Conservation (phyloP, 2,888 invertebrate genomes). For the Lydus trimaculatus region DNA sequence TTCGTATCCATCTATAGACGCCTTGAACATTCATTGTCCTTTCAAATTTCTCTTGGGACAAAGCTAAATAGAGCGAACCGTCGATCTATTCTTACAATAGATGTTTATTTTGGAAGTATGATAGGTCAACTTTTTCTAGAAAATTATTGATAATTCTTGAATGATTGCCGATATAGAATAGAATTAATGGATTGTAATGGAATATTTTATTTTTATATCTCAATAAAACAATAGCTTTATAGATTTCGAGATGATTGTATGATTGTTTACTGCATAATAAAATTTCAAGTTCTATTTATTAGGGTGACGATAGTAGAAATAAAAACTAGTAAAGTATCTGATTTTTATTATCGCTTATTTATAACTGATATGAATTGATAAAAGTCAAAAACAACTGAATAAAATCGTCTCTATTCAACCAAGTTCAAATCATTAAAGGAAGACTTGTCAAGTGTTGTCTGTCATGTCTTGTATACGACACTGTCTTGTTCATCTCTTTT, state of each 20-base stretch:
- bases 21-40: not conserved
- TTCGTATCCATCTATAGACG: not conserved
- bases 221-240: slow-evolving; percentile 4
- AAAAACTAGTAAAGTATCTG: not conserved
- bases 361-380: not conserved
- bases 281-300: not conserved
- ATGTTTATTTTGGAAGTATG: no score
- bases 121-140: no score
- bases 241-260: not conserved
- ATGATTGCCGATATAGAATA: not conserved
- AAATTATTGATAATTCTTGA: not conserved
- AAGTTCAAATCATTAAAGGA: slow-evolving; percentile 23
- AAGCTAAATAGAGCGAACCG: not conserved
- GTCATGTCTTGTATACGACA: slow-evolving; percentile 44
- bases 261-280: slow-evolving; percentile 2
- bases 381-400: not conserved
- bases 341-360: not conserved
- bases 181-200: not conserved
- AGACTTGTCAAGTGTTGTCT: slow-evolving; percentile 50
- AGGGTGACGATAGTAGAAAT: not conserved
- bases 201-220: not conserved
- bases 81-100: not conserved
- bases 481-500: slow-evolving; percentile 27
- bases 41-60: not conserved
- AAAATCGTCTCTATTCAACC: no score